Evolutionary conservation across 2,888 invertebrate species (phyloP), one percentile per base, ranked within the genome.

Genomic region (Melanostoma mellinum): DNA sequence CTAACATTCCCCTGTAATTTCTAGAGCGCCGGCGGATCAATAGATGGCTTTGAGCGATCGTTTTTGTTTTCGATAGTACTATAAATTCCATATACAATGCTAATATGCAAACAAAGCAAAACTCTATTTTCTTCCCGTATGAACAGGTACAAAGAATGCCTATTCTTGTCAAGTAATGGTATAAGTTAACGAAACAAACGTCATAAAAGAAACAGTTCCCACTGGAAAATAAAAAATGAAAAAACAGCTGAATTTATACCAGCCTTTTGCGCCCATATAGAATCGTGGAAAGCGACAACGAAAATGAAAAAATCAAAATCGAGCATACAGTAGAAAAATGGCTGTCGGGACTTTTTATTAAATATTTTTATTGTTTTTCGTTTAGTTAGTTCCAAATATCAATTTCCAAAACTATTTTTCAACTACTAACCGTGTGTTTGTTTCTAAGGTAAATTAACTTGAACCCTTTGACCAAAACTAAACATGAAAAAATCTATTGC

Each of bases 181-280:
- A 50, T 61, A 80, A 69, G 20, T 3, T 5, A 40, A 6, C 2
- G 20, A 76, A 50, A n/a, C 8, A 42, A 42, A 44, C 52, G 55
- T 68, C 55, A 55, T 32, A 65, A 65, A 46, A 53, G n/a, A 55
- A 50, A 56, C n/a, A 38, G 50, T 35, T 46, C 46, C 55, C 35
- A 61, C 6, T 73, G 72, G 50, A 52, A 58, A 30, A 33, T 32
- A 20, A 46, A 20, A 46, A 55, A 77, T 74, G 67, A 85, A 79
- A 85, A 46, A 79, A 85, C 85, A 85, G 80, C 75, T 85, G 80
- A 85, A 85, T 44, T 71, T 85, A 74, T 67, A 85, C 85, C 85
- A 85, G 61, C 36, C 30, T 30, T 30, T 65, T 53, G 36, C 52
- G 78, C 50, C 63, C 74, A 78, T 75, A 74, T 61, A 69, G 65